Percentiles rank a stretch among this genome's conserved stretches.
Conservation (phyloP, 2,113 vertebrate species). For the Nycticebus coucang region DNA sequence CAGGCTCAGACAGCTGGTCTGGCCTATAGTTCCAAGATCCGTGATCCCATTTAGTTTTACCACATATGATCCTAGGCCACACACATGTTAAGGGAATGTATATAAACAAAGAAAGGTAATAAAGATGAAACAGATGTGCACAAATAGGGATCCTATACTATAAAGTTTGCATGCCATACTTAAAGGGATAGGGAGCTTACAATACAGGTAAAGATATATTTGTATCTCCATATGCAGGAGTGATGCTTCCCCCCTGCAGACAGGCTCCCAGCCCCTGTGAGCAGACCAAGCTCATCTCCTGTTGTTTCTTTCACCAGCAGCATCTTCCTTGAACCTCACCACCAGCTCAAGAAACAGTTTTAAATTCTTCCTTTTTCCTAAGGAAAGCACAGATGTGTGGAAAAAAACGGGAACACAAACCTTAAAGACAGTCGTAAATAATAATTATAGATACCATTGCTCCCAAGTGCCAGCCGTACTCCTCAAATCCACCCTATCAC, state of each 20-base stretch:
- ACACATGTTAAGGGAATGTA: not conserved
- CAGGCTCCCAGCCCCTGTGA: not conserved
- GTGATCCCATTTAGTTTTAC: constrained; percentile 20
- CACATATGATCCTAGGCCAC: not conserved
- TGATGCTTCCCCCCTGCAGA: not conserved
- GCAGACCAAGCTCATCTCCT: not conserved
- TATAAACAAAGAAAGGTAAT: not conserved
- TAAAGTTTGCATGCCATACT: not conserved
- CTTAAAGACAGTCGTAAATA: constrained; percentile 8
- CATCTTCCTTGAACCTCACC: not conserved
- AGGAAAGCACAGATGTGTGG: not conserved
- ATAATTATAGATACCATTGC: not conserved
- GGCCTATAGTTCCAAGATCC: constrained; percentile 1
- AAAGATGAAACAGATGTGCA: not conserved
- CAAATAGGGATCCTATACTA: not conserved
- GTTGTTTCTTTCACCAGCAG: not conserved
- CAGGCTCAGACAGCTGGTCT: constrained; percentile 37
- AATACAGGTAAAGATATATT: not conserved
- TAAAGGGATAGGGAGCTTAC: not conserved
- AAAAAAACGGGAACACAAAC: not conserved
- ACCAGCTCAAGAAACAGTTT: not conserved
- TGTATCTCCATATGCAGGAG: not conserved
- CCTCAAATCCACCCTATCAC: not conserved
- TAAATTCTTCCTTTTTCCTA: constrained; percentile 21
- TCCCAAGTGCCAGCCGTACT: not conserved